Percentiles rank a stretch among this genome's conserved stretches.
Evolutionary conservation across 1,140 invertebrate species (phyloP).

Genomic region (Drosophila funebris): DNA sequence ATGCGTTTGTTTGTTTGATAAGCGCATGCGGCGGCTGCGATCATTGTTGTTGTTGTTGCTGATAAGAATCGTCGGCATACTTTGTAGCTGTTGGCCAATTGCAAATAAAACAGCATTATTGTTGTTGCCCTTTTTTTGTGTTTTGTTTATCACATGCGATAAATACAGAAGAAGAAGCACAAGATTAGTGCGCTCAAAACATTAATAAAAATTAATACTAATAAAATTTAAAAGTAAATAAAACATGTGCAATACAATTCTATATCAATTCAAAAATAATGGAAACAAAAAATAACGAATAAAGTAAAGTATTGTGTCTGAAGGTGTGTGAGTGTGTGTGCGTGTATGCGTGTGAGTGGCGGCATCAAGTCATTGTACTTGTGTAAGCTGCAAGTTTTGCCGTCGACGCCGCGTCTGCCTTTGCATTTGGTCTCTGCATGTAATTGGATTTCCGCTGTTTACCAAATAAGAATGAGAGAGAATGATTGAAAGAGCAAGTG

Average conservation of each 20-base stretch:
- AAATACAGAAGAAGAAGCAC: slow-evolving; percentile 46
- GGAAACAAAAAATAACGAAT: neutral
- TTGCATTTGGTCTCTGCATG: slow-evolving; percentile 49
- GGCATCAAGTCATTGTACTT: slow-evolving; percentile 44
- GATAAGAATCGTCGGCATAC: slow-evolving; percentile 64
- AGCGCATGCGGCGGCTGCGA: slow-evolving; percentile 29
- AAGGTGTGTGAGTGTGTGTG: neutral
- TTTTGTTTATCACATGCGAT: slow-evolving; percentile 60
- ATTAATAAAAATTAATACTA: slow-evolving; percentile 29
- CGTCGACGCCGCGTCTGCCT: slow-evolving; percentile 53
- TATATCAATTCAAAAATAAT: slow-evolving; percentile 8
- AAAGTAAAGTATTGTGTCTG: neutral
- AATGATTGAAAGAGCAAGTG: neutral
- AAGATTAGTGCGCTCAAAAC: slow-evolving; percentile 35
- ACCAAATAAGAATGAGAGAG: slow-evolving; percentile 18
- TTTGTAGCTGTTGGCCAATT: slow-evolving; percentile 47
- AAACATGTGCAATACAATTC: slow-evolving; percentile 31
- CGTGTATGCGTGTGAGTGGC: slow-evolving; percentile 6
- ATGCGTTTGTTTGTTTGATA: slow-evolving; percentile 46
- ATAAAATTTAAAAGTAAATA: slow-evolving; percentile 15
- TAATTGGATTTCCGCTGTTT: slow-evolving; percentile 78
- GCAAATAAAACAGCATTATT: slow-evolving; percentile 50
- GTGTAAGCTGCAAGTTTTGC: slow-evolving; percentile 31
- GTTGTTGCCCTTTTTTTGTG: slow-evolving; percentile 30
- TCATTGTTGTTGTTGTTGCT: slow-evolving; percentile 34